Evolutionary conservation across 2,113 vertebrate species (phyloP), one percentile per base, ranked within the genome.

Genomic region (Alces alces): DNA sequence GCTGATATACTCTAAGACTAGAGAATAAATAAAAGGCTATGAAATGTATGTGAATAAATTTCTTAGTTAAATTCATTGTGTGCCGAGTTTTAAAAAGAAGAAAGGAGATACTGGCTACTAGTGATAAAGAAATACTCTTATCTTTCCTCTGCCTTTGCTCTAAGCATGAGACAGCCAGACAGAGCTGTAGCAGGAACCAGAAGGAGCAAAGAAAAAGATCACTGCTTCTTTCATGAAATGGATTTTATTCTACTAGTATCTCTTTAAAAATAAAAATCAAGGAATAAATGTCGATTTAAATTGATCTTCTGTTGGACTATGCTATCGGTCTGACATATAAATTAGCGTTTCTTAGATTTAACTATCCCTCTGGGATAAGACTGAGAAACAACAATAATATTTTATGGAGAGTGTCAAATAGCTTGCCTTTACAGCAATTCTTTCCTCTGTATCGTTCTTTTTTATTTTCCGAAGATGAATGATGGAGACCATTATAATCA

Each of bases 321-420:
- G 58, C 64, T 89, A 96, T 87, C 97, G 82, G 57, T 60, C 82
- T 78, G 82, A 96, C 97, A 97, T 95, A 97, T 96, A 98, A 98
- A 98, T 98, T 98, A 98, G 57, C 61, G 30, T 91, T 96, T 79
- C 84, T 97, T 96, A 92, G 76, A 96, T 93, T 98, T 95, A 97
- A 98, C 94, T 98, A 95, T 96, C 80, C 87, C 97, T 91, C 33
- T 93, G 86, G 96, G 98, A 93, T 36, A 96, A 45, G 70, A 43
- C 45, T 79, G 93, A 96, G 91, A 95, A 98, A 97, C 89, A 21
- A 98, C 91, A 98, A 79, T 91, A 98, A 97, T 97, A 98, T 98
- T 96, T 98, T 97, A 76, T 94, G 83, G 39, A 88, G 50, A 96
- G 19, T 91, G 52, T 98, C 98, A 97, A 89, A 94, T 76, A 93